phyloP scores from a whole-genome alignment of 1,140 invertebrate species.

The Drosophila leontia region DNA sequence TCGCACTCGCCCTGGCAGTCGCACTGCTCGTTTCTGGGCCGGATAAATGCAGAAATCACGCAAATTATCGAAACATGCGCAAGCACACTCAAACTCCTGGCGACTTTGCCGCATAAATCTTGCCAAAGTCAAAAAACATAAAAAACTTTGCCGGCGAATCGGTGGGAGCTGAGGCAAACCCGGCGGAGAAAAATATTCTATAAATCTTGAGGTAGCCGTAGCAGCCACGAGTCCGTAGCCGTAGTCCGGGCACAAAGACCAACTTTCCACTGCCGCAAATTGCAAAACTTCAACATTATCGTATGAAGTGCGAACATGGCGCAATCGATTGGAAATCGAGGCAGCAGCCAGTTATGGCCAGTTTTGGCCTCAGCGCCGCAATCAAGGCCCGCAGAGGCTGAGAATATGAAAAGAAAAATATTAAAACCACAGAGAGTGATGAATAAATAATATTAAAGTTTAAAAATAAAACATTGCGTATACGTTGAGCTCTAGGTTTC shows the following conservation, averaged over 20 bases:
- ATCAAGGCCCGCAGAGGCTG: constrained; percentile 14
- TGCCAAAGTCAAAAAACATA: constrained; percentile 59
- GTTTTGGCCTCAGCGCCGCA: constrained; percentile 16
- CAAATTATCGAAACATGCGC: constrained; percentile 83
- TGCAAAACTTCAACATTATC: constrained; percentile 81
- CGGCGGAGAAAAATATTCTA: constrained; percentile 63
- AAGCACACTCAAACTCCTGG: constrained; percentile 67
- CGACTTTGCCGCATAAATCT: constrained; percentile 81
- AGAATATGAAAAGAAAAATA: constrained; percentile 1
- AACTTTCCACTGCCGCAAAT: constrained; percentile 81
- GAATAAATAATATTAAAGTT: neutral
- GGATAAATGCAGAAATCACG: constrained; percentile 80
- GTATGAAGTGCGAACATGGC: constrained; percentile 79
- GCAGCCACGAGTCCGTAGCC: neutral
- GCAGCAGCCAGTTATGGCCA: constrained; percentile 57
- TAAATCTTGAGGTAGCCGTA: constrained; percentile 72
- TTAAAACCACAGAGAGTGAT: neutral
- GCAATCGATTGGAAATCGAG: constrained; percentile 81
- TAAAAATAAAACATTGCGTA: neutral
- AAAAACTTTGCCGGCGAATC: constrained; percentile 43
- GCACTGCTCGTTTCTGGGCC: constrained; percentile 47
- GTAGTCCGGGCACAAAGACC: constrained; percentile 56
- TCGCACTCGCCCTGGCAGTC: constrained; percentile 23
- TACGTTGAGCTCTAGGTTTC: no score
- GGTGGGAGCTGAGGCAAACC: constrained; percentile 2